Evolutionary conservation across 2,797 vertebrate species (phyloP), one percentile per base, ranked within the genome.

Genomic region (Tinamus major): DNA sequence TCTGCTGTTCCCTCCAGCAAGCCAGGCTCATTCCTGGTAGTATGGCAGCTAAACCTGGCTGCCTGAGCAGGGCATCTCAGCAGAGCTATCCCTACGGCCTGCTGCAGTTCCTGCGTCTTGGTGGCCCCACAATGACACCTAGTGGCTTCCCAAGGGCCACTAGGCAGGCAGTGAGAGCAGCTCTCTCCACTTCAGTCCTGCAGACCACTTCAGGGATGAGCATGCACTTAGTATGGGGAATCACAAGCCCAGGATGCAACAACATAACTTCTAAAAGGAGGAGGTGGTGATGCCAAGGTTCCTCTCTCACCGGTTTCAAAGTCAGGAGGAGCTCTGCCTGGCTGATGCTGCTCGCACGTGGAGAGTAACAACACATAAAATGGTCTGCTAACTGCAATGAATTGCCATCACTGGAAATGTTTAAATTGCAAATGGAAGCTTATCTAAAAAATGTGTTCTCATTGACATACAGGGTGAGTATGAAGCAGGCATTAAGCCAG

Each of bases 371-470:
- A 24, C 33, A 35, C 10, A 37, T 2, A 1, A 26, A 20, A 7
- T 10, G 31, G 0, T 2, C 19, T 2, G 19, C 3, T 46, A 8
- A 6, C n/a, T 49, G 0, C 44, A 1, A 10, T n/a, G 62, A 81
- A 64, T 46, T 24, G 75, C 70, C 35, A 0, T 2, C 15, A 1
- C 49, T 16, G 44, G 29, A 13, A n/a, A 19, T 0, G 37, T 5
- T 55, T 13, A 2, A 12, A n/a, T 12, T 5, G 64, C 49, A 16
- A 0, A 2, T 2, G 3, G 81, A 6, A 18, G 0, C 33, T 5
- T 37, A 27, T 5, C 62, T 4, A 2, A 11, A 7, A 21, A 63
- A 6, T 10, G 0, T 0, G 10, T 3, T 56, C 56, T 39, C 26
- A 0, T 6, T 29, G 75, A 35, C 64, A 2, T 2, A 18, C 1